Evolutionary conservation across 2,113 vertebrate genomes (phyloP).

Genomic region (Laticauda colubrina): DNA sequence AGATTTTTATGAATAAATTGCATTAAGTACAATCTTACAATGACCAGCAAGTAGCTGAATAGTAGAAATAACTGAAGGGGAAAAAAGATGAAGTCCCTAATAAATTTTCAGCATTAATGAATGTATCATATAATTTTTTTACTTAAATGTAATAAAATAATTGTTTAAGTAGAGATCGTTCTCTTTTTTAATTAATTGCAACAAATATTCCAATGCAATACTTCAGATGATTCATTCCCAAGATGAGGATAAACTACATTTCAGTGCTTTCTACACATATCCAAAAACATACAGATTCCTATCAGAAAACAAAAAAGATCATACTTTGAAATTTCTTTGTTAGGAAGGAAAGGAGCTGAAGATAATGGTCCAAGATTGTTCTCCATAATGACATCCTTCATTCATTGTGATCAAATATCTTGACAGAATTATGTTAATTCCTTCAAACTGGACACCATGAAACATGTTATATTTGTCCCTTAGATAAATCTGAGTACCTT

Average conservation of each 20-base stretch:
- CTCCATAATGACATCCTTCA: neutral
- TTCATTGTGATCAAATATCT: neutral
- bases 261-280: neutral
- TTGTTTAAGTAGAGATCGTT: neutral
- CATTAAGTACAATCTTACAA: slow-evolving; percentile 9
- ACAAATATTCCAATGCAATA: neutral
- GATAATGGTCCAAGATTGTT: neutral
- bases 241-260: neutral
- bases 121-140: neutral
- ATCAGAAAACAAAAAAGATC: neutral
- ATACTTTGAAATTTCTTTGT: neutral
- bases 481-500: neutral
- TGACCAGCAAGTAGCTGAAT: slow-evolving; percentile 1
- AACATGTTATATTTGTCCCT: neutral
- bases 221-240: neutral
- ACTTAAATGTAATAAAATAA: neutral
- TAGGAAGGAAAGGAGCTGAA: neutral
- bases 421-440: neutral
- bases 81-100: fast-evolving
- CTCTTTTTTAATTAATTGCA: neutral
- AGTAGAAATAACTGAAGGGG: slow-evolving; percentile 12
- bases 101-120: neutral
- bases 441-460: neutral
- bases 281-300: neutral
- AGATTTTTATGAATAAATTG: neutral